Evolutionary conservation across 2,797 vertebrate species (phyloP), one percentile per base, ranked within the genome.

Genomic region (Linurgus olivaceus): DNA sequence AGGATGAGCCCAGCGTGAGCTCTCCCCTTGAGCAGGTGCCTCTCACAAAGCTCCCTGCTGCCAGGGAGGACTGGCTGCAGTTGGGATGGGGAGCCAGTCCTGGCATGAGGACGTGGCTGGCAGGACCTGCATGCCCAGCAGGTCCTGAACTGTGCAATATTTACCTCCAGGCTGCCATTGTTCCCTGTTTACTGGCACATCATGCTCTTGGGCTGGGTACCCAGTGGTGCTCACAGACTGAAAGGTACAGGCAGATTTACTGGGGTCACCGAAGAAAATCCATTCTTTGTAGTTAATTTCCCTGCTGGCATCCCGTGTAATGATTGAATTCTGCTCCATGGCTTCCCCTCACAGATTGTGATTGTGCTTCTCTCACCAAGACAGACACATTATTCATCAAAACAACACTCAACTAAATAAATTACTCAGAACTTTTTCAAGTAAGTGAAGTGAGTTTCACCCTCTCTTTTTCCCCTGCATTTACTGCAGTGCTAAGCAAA

Each of bases 51-150:
- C 10, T 55, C 33, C 35, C 29, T 54, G 71, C 45, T 58, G 24
- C 47, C 57, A 23, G 70, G 29, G 21, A 58, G 37, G 23, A 9
- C 61, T 90, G 74, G 19, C 26, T 76, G 68, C 5, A 4, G 15
- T 7, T 6, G 8, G 38, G 14, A 15, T 57, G 17, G 13, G 51
- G 42, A 67, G 47, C 42, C 72, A 79, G 2, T 20, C 29, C 31
- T 13, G 14, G 50, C 0, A 0, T 13, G 33, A 40, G 29, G 42
- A 51, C 2, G 1, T 0, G 0, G 23, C 50, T 72, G 58, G 47
- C 63, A 85, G 72, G 59, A 68, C n/a, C 16, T 57, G 29, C 8
- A 7, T 35, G 29, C 19, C 54, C n/a, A 55, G 7, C 17, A 44
- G 16, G 37, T 58, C 51, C 75, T 33, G 38, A 89, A 26, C 16